Evolutionary conservation across 1,140 invertebrate genomes (phyloP), one percentile per base, ranked within the genome.

Genomic region (Camponotus pennsylvanicus): DNA sequence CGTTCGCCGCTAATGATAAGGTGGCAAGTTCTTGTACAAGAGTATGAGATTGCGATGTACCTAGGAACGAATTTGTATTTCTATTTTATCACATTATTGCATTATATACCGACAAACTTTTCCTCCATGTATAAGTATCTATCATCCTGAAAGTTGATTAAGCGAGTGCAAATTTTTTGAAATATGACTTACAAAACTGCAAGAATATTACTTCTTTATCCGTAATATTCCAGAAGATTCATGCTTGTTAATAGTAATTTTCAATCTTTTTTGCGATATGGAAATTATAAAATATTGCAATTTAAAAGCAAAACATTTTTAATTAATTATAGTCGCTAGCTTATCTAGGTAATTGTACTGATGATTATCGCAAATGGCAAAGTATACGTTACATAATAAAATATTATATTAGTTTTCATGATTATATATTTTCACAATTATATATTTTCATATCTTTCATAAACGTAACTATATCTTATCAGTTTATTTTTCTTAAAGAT

Each of bases 1-100:
- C 49, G 71, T 32, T 82, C 85, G 49, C 55, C 73, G 75, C 61
- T 89, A 89, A 90, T 71, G 89, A 86, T 85, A 59, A 86, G 85
- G 71, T 69, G 59, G 69, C 57, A 49, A 45, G 57, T 49, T 55
- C 57, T 84, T 85, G 57, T 86, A 87, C 9, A 42, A 11, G 57
- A 42, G 3, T 32, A 18, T 13, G 42, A 80, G 40, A 73, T 49
- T 40, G 4, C 59, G 18, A 34, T 73, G 9, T 45, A 42, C 1
- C 4, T 34, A 11, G 69, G 21, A 70, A 69, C 7, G 27, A 40
- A n/a, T 27, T 7, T 21, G 11, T n/a, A 45, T 49, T n/a, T 67
- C n/a, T 37, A 11, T 67, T 21, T 55, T 21, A 52, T 52, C 0
- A 27, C 37, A 37, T 45, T 63, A 52, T 55, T 34, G 4, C 34